Evolutionary conservation across 2,888 invertebrate genomes (phyloP).

Genomic region (Xestoiulus laeticollis): DNA sequence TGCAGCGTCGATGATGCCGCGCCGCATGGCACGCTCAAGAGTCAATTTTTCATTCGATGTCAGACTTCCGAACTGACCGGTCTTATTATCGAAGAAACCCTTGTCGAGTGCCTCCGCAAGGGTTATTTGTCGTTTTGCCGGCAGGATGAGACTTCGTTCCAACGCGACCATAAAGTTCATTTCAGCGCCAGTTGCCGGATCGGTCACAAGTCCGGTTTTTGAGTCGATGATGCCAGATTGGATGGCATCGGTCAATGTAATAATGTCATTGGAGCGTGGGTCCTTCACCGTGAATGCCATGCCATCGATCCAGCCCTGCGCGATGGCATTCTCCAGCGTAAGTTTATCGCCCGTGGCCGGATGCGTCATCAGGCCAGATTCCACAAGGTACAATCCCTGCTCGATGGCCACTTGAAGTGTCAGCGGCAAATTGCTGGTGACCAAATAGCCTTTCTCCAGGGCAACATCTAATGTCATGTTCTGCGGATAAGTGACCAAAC

Average conservation of each 20-base stretch:
- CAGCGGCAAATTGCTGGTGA: constrained; percentile 73
- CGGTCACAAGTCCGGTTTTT: constrained; percentile 78
- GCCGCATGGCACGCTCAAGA: constrained; percentile 83
- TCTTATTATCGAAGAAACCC: constrained; percentile 86
- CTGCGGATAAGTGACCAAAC: constrained; percentile 55
- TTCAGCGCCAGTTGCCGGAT: constrained; percentile 77
- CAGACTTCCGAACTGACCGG: constrained; percentile 83
- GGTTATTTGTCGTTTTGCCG: constrained; percentile 82
- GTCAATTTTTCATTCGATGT: constrained; percentile 81
- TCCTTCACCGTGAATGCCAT: constrained; percentile 81
- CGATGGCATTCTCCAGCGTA: constrained; percentile 63
- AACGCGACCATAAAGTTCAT: constrained; percentile 84
- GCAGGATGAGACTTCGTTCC: constrained; percentile 81
- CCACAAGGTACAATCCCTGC: constrained; percentile 80
- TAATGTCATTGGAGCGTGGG: constrained; percentile 80
- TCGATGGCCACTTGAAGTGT: constrained; percentile 84
- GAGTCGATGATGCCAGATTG: constrained; percentile 77
- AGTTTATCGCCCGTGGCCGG: constrained; percentile 72
- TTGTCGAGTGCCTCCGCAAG: constrained; percentile 89
- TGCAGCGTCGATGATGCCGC: constrained; percentile 83
- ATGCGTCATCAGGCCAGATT: constrained; percentile 74
- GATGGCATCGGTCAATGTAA: constrained; percentile 82
- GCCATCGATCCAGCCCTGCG: constrained; percentile 72
- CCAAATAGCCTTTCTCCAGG: constrained; percentile 56
- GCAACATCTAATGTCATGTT: constrained; percentile 57